These are phyloP conservation scores for Hozukius guyotensis DNA, from an alignment of 2,797 vertebrate species.

Conservation along the genomic window DNA sequence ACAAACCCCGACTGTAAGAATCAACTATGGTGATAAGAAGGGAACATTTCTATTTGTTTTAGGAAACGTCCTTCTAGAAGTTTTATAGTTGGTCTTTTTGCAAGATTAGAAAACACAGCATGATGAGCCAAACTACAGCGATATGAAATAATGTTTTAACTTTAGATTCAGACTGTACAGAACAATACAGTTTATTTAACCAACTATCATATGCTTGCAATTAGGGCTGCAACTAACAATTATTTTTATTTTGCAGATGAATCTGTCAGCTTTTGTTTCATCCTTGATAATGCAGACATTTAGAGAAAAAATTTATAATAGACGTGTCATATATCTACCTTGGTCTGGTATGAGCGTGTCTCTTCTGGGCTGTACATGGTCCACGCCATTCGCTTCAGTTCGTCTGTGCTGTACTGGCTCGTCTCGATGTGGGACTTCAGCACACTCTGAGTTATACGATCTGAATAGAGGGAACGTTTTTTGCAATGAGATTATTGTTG, in stretches of 20 bases:
- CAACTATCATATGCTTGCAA: neutral
- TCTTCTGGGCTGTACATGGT: constrained; percentile 88
- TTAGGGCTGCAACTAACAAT: too few relatives aligned
- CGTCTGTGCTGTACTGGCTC: constrained; percentile 89
- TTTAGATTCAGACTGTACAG: neutral
- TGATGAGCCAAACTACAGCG: neutral
- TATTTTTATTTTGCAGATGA: too few relatives aligned
- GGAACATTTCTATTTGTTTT: neutral
- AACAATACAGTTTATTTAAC: neutral
- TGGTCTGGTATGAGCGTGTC: constrained; percentile 86
- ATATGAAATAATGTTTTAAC: neutral
- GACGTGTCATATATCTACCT: constrained; percentile 74
- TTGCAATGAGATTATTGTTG: neutral
- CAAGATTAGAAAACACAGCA: neutral
- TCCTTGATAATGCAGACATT: too few relatives aligned
- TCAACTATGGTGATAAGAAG: neutral
- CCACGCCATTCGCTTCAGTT: constrained; percentile 90
- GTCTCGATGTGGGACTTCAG: constrained; percentile 93
- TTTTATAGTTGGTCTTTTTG: neutral
- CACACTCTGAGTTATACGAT: constrained; percentile 89
- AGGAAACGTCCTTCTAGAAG: neutral
- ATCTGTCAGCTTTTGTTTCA: too few relatives aligned
- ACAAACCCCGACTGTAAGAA: neutral
- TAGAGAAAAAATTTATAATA: too few relatives aligned
- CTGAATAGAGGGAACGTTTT: constrained; percentile 65